Percentiles rank a stretch among this genome's conserved stretches.
Evolutionary conservation across 2,113 vertebrate genomes (phyloP).

Genomic region (Anseranas semipalmata): DNA sequence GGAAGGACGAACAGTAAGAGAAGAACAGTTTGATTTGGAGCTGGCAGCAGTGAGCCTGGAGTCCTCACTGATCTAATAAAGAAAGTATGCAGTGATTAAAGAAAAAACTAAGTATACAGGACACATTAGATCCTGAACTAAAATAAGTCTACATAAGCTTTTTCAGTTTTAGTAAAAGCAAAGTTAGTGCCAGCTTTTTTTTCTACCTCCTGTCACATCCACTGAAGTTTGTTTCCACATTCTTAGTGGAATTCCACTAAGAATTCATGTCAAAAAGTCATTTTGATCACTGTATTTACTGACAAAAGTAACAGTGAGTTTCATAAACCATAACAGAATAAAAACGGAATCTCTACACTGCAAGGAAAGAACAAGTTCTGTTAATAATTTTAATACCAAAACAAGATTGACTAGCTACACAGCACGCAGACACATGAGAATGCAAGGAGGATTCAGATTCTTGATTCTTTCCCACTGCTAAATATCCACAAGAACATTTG

Average conservation of each 20-base stretch:
- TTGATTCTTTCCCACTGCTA: neutral
- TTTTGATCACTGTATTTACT: neutral
- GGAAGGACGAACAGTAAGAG: conserved; percentile 75
- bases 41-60: conserved; percentile 81
- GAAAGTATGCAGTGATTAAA: conserved; percentile 71
- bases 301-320: neutral
- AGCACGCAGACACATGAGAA: neutral
- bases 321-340: neutral
- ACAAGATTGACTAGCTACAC: neutral
- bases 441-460: neutral
- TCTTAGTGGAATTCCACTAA: neutral
- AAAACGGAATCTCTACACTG: neutral
- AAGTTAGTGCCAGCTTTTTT: neutral
- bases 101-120: conserved; percentile 1
- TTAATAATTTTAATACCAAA: neutral
- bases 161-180: neutral
- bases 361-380: neutral
- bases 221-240: neutral
- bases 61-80: conserved; percentile 92
- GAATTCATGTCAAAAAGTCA: neutral
- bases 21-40: conserved; percentile 78
- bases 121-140: neutral
- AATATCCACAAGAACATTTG: neutral
- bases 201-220: neutral
- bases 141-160: neutral